Conservation (phyloP, 2,797 vertebrate species). For the Triplophysa yarkandensis region DNA sequence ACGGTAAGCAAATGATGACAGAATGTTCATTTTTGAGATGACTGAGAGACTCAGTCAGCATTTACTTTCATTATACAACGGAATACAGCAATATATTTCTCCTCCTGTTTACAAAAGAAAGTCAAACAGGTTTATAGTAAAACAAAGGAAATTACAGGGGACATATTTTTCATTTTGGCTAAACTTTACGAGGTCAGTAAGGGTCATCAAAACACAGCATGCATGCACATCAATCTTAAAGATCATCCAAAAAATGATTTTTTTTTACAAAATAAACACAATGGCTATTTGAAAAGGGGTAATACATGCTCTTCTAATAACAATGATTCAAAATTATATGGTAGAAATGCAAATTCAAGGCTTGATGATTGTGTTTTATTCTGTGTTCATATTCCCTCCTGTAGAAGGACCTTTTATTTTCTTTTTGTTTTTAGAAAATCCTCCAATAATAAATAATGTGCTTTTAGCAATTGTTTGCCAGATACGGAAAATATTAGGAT, state of each 20-base stretch:
- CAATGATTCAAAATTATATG: constrained; percentile 4
- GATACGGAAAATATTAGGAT: background rate
- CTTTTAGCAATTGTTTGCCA: background rate
- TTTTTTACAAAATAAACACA: background rate
- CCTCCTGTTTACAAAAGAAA: background rate
- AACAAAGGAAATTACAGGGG: background rate
- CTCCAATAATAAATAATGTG: background rate
- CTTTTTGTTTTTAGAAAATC: background rate
- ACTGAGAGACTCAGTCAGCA: background rate
- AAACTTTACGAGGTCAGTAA: background rate
- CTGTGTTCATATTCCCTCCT: background rate
- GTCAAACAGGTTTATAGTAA: background rate
- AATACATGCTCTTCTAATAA: background rate
- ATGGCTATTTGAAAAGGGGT: constrained; percentile 13
- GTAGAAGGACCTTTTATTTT: background rate
- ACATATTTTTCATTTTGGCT: background rate
- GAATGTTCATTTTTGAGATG: no score
- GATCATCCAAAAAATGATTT: background rate
- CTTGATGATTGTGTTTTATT: background rate
- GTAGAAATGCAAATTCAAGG: constrained; percentile 11
- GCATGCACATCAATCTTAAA: constrained; percentile 7
- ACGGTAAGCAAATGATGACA: no score
- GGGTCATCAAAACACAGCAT: background rate
- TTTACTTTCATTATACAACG: background rate
- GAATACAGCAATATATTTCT: background rate